Base-by-base conservation (phyloP, 2,888 invertebrate species). In the Limnephilus auricula region DNA sequence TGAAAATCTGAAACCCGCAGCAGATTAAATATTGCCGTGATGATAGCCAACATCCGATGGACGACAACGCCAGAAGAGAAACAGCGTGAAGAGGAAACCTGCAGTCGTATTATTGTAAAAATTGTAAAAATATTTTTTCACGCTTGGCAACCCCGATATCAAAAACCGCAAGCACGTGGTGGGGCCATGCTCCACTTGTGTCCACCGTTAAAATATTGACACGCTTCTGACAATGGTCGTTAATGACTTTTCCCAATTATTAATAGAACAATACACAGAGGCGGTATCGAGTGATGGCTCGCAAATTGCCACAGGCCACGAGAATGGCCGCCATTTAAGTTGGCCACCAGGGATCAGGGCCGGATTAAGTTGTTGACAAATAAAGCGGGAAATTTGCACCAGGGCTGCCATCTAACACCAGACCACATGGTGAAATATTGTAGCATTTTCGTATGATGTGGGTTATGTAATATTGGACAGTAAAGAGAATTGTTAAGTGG, bases 291-390 rank as follows among this genome's bases (percentile, higher is more conserved):
- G 82, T 32, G 31, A 13, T 30, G 80, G 31, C 31, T 31, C 31
- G 5, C 82, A 31, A 82, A 82, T 82, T 31, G 18, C 82, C 82
- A 32, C 82, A 5, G 31, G 30, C 82, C 82, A 34, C 82, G 31
- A 82, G 32, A 82, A 82, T 82, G 31, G 31, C 31, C 82, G 82
- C 32, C 82, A 31, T 82, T 82, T 82, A 82, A 30, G 82, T 82
- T 32, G 82, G 82, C 30, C 82, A 50, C 18, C 32, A 12, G 18
- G 32, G 31, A 82, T 82, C 32, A 50, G 50, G 50, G 50, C 18
- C 18, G 18, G 50, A 50, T 50, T 50, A 50, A 50, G 50, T 50
- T 50, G 50, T 50, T 50, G 50, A 50, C 50, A 50, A 50, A 50
- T 50, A 50, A 50, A 50, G 65, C 65, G 65, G 65, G 25, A 50